Percentiles rank a stretch among this genome's conserved stretches.
phyloP scores from a whole-genome alignment of 2,797 vertebrate genomes.

The Rousettus madagascariensis region DNA sequence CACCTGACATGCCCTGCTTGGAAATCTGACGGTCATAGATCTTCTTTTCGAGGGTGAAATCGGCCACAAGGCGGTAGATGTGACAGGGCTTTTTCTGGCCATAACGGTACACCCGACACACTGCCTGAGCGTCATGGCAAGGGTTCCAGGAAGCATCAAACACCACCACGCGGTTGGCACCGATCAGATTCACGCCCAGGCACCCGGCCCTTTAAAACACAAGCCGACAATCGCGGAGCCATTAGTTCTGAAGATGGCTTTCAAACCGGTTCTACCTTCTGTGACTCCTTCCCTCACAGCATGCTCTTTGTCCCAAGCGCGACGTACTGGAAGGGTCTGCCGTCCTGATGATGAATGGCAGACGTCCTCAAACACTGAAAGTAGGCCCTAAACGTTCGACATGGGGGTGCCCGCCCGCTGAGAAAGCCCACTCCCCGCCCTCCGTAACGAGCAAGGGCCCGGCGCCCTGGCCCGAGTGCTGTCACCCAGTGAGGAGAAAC shows the following conservation, averaged over 20 bases:
- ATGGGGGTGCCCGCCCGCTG: not conserved
- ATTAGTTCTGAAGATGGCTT: constrained; percentile 24
- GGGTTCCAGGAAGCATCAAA: constrained; percentile 99
- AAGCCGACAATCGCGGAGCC: constrained; percentile 41
- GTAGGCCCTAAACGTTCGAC: not conserved
- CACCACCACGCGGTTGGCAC: constrained; percentile 97
- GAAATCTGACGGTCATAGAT: constrained; percentile 99
- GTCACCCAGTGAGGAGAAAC: not conserved
- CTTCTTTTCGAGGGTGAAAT: constrained; percentile 98
- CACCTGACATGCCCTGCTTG: constrained; percentile 99
- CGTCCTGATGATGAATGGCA: not conserved
- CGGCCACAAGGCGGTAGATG: constrained; percentile 98
- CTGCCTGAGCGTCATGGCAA: constrained; percentile 97
- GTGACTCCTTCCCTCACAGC: not conserved
- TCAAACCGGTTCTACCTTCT: not conserved
- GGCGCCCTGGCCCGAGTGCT: not conserved
- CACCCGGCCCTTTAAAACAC: constrained; percentile 93
- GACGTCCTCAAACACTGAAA: not conserved
- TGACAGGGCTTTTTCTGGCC: constrained; percentile 97
- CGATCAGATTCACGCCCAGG: constrained; percentile 97
- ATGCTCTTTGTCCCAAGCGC: not conserved
- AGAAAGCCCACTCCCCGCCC: not conserved
- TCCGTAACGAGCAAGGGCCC: not conserved
- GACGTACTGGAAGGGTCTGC: not conserved
- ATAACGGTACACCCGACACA: constrained; percentile 97